Evolutionary conservation across 2,888 invertebrate genomes (phyloP).

Genomic region (Andrena chrysosceles): DNA sequence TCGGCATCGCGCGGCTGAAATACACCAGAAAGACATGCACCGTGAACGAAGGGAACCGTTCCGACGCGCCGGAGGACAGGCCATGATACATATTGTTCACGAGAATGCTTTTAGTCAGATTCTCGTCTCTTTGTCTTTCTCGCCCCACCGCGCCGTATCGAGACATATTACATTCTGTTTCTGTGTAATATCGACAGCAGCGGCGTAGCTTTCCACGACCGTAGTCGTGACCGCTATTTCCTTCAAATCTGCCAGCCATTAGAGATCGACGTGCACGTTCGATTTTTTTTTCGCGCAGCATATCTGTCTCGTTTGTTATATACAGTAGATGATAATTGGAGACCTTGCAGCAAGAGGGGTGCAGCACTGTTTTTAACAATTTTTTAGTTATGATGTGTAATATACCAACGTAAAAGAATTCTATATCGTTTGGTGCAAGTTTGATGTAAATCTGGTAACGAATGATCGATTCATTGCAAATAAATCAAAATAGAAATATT

Average conservation of each 20-base stretch:
- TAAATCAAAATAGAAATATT: no score
- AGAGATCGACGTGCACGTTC: constrained; percentile 20
- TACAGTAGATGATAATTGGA: not conserved
- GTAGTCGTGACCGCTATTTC: constrained; percentile 22
- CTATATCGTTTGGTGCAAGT: no score
- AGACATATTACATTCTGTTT: constrained; percentile 50
- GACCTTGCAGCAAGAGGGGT: no score
- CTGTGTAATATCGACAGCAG: constrained; percentile 46
- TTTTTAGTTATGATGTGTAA: not conserved
- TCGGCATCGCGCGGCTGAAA: constrained; percentile 15
- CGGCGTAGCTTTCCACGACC: constrained; percentile 14
- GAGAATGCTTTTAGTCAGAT: constrained; percentile 47
- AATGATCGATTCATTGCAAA: no score
- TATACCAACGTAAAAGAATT: not conserved
- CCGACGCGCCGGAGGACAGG: constrained; percentile 27
- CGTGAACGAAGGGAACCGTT: constrained; percentile 26
- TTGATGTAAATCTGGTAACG: no score
- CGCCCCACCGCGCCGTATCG: not conserved
- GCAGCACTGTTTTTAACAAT: no score
- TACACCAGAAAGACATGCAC: constrained; percentile 21
- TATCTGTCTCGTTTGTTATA: not conserved
- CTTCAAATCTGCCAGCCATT: constrained; percentile 31
- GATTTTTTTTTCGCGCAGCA: not conserved
- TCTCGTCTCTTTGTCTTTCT: constrained; percentile 21
- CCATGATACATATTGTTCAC: constrained; percentile 47